phyloP scores from a whole-genome alignment of 1,140 invertebrate genomes.

The Cephus cinctus region DNA sequence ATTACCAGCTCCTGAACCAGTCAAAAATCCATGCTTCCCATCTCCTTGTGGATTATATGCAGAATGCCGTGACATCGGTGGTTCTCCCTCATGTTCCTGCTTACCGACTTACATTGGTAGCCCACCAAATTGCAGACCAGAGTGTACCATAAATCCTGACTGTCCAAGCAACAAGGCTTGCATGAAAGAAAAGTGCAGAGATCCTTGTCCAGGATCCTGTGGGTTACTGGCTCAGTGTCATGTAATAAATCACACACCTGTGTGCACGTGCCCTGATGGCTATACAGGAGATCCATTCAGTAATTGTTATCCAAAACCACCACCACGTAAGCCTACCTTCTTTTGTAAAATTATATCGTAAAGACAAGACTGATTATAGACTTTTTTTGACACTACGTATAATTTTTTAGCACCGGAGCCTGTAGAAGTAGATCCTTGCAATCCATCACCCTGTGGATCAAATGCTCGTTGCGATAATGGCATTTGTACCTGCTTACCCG shows the following conservation, averaged over 20 bases:
- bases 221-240: slow-evolving; percentile 53
- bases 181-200: too few species aligned
- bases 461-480: slow-evolving; percentile 56
- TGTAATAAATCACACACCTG: too few species aligned
- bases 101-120: slow-evolving; percentile 39
- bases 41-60: slow-evolving; percentile 68
- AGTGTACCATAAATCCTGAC: slow-evolving; percentile 50
- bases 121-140: slow-evolving; percentile 48
- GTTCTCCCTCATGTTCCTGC: slow-evolving; percentile 44
- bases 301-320: slow-evolving; percentile 38
- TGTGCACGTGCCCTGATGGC: too few species aligned
- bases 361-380: slow-evolving; percentile 1
- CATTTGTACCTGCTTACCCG: slow-evolving; percentile 68
- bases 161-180: too few species aligned
- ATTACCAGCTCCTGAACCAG: slow-evolving; percentile 23
- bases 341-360: slow-evolving; percentile 7
- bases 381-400: too few species aligned
- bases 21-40: slow-evolving; percentile 45
- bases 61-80: slow-evolving; percentile 45
- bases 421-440: slow-evolving; percentile 44
- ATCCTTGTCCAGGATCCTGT: slow-evolving; percentile 45
- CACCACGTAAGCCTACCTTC: slow-evolving; percentile 56
- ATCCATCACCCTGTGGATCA: too few species aligned
- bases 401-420: slow-evolving; percentile 23
- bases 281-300: slow-evolving; percentile 56